Conservation (phyloP, 2,888 invertebrate species). For the Caenorhabditis auriculariae region DNA sequence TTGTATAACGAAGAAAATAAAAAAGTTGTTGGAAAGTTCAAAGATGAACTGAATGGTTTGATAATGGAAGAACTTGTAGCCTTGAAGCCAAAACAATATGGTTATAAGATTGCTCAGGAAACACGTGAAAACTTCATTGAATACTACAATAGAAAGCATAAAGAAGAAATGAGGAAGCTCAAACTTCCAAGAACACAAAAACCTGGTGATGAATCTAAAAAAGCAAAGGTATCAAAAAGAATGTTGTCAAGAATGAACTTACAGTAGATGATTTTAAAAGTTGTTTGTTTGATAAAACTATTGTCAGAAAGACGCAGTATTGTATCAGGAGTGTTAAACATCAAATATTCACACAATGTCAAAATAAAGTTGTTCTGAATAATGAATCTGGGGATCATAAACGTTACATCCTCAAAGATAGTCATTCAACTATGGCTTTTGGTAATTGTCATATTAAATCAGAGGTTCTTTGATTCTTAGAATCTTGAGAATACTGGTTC, state of each 20-base stretch:
- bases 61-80: conserved; percentile 53
- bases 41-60: conserved; percentile 54
- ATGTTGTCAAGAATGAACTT: conserved; percentile 5
- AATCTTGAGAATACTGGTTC: conserved; percentile 6
- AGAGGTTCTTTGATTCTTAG: conserved; percentile 11
- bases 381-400: conserved; percentile 15
- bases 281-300: conserved; percentile 18
- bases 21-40: conserved; percentile 58
- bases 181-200: conserved; percentile 9
- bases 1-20: conserved; percentile 47
- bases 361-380: conserved; percentile 21
- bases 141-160: conserved; percentile 6
- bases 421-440: conserved; percentile 19
- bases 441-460: conserved; percentile 11
- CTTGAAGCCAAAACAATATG: conserved; percentile 36
- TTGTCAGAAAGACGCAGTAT: conserved; percentile 23
- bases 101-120: conserved; percentile 21
- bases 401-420: conserved; percentile 15
- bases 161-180: conserved; percentile 9
- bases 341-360: conserved; percentile 16
- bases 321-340: conserved; percentile 24
- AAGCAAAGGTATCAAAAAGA: conserved; percentile 13
- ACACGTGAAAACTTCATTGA: conserved; percentile 10
- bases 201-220: conserved; percentile 10
- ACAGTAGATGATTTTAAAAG: conserved; percentile 11